Conservation (phyloP, 1,140 invertebrate genomes). For the Fopius arisanus region DNA sequence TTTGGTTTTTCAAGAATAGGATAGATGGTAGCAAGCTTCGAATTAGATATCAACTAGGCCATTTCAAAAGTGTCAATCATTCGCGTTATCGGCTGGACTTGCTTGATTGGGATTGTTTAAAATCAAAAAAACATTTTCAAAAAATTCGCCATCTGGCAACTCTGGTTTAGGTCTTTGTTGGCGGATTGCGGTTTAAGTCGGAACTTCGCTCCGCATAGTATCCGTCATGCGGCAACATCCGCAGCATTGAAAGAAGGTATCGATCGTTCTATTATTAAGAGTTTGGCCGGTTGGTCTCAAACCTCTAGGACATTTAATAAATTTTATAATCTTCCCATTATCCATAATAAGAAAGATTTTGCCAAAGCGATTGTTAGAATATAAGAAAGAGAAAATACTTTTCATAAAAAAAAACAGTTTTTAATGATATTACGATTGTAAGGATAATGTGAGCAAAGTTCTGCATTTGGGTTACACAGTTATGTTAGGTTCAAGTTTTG, state of each 20-base stretch:
- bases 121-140: no score
- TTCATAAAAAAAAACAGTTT: no score
- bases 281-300: slow-evolving; percentile 15
- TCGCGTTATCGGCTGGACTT: no score
- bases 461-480: no score
- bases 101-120: no score
- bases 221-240: slow-evolving; percentile 24
- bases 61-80: no score
- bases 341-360: slow-evolving; percentile 4
- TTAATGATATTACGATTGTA: no score
- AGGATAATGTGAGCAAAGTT: no score
- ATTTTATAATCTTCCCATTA: slow-evolving; percentile 26
- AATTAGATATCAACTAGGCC: no score
- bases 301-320: slow-evolving; percentile 15
- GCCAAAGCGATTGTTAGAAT: slow-evolving; percentile 13
- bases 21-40: no score
- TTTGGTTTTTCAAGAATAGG: no score
- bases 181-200: slow-evolving; percentile 3
- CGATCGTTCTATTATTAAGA: slow-evolving; percentile 3
- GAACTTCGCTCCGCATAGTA: slow-evolving; percentile 19
- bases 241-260: slow-evolving; percentile 8
- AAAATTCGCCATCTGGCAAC: no score
- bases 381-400: not conserved
- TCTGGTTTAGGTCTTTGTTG: slow-evolving; percentile 25
- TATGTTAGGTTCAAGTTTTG: not conserved